Percentiles rank a stretch among this genome's conserved stretches.
These are phyloP conservation scores for Calameuta filiformis DNA, from an alignment of 2,888 invertebrate species.

Conservation along the genomic window DNA sequence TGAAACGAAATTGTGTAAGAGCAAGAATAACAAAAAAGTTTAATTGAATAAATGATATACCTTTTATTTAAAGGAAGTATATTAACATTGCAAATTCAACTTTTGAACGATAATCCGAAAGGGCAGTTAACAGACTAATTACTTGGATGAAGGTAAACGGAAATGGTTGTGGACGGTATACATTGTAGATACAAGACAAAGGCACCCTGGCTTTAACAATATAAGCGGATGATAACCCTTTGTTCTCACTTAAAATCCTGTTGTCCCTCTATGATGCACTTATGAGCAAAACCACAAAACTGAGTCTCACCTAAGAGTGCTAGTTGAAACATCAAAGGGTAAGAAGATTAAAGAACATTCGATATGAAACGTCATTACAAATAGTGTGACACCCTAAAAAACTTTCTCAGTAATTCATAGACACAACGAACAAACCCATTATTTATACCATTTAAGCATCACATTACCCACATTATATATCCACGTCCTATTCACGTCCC, in stretches of 20 bases:
- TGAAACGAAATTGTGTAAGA: neutral
- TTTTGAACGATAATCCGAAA: neutral
- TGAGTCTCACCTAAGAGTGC: neutral
- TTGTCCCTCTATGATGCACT: neutral
- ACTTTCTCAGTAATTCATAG: neutral
- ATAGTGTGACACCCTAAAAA: neutral
- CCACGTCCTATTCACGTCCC: neutral
- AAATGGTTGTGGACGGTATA: neutral
- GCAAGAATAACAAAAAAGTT: neutral
- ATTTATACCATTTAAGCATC: neutral
- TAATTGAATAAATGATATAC: neutral
- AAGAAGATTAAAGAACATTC: neutral
- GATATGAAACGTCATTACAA: neutral
- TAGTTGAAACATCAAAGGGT: neutral
- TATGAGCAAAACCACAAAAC: neutral
- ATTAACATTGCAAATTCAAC: neutral
- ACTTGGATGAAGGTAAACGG: neutral
- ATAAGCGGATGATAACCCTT: neutral
- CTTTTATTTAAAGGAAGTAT: neutral
- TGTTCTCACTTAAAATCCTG: neutral
- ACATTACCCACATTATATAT: neutral
- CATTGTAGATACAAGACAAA: neutral
- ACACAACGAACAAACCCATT: neutral
- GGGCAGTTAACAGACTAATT: neutral
- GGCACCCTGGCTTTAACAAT: neutral